These are phyloP conservation scores for Timandra comae DNA, from an alignment of 2,888 invertebrate species.

Conservation along the genomic window DNA sequence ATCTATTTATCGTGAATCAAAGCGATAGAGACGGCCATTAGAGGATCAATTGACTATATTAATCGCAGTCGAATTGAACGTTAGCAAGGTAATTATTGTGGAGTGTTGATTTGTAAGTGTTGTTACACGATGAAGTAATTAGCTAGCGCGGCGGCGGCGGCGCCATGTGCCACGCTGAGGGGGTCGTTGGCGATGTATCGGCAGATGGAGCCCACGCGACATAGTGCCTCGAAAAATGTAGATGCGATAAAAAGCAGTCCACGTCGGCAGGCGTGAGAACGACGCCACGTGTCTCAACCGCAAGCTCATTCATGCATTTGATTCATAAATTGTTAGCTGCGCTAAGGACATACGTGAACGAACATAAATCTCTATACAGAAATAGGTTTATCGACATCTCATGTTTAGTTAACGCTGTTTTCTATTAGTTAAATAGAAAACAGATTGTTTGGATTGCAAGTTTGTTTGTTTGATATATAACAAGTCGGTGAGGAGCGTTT, in stretches of 20 bases:
- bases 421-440: conserved; percentile 5
- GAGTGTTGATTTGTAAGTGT: conserved; percentile 18
- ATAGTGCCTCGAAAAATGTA: conserved; percentile 47
- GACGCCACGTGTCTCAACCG: conserved; percentile 58
- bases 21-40: too few species aligned
- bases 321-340: conserved; percentile 63
- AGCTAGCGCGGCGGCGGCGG: conserved; percentile 64
- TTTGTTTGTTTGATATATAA: too few species aligned
- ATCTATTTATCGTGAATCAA: too few species aligned
- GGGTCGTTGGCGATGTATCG: conserved; percentile 53
- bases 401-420: conserved; percentile 1
- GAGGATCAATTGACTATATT: too few species aligned
- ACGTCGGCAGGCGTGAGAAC: conserved; percentile 64
- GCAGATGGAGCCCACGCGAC: conserved; percentile 71
- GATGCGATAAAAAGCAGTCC: conserved; percentile 62
- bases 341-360: conserved; percentile 35
- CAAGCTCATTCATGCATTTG: conserved; percentile 72
- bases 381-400: conserved; percentile 3
- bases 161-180: conserved; percentile 64
- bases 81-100: conserved; percentile 11
- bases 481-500: too few species aligned
- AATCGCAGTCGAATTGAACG: too few species aligned
- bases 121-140: conserved; percentile 61
- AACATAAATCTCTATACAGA: conserved; percentile 19
- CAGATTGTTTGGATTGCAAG: conserved; percentile 3